Evolutionary conservation across 2,888 invertebrate species (phyloP).

Genomic region (Euplexia lucipara): DNA sequence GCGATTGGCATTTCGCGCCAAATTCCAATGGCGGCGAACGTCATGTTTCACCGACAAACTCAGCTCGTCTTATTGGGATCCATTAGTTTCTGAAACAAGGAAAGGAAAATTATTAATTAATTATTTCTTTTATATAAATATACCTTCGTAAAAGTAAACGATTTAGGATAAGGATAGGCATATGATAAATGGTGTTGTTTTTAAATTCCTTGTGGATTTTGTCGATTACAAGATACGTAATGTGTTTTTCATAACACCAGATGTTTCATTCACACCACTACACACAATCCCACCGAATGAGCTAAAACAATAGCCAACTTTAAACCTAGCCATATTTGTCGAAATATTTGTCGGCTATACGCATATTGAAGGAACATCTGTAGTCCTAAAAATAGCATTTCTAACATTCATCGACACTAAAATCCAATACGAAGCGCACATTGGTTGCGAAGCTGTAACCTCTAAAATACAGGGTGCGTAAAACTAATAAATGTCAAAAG

Average conservation of each 20-base stretch:
- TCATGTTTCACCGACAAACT: slow-evolving; percentile 83
- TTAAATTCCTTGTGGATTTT: too few relatives aligned
- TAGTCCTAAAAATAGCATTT: slow-evolving; percentile 76
- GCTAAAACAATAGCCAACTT: slow-evolving; percentile 17
- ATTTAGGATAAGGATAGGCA: too few relatives aligned
- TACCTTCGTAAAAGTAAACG: background rate
- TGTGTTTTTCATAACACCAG: background rate
- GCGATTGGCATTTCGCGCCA: slow-evolving; percentile 87
- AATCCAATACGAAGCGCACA: slow-evolving; percentile 72
- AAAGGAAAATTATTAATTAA: slow-evolving; percentile 12
- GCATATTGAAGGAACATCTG: slow-evolving; percentile 74
- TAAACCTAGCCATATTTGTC: slow-evolving; percentile 30
- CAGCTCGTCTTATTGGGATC: slow-evolving; percentile 85
- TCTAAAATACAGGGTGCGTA: slow-evolving; percentile 80
- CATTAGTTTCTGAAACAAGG: slow-evolving; percentile 89
- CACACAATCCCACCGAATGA: background rate
- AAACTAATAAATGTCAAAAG: slow-evolving; percentile 71
- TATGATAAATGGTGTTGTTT: too few relatives aligned
- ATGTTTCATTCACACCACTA: slow-evolving; percentile 2
- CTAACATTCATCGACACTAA: slow-evolving; percentile 76
- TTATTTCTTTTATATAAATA: too few relatives aligned
- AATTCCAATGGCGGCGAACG: slow-evolving; percentile 81
- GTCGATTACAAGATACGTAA: background rate
- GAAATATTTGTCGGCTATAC: slow-evolving; percentile 44
- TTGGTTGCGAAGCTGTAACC: slow-evolving; percentile 75